A percentile compares a stretch with the other conserved stretches of the same genome.
These are phyloP conservation scores for Acanthochromis polyacanthus DNA, from an alignment of 2,113 vertebrate species.

Conservation along the genomic window DNA sequence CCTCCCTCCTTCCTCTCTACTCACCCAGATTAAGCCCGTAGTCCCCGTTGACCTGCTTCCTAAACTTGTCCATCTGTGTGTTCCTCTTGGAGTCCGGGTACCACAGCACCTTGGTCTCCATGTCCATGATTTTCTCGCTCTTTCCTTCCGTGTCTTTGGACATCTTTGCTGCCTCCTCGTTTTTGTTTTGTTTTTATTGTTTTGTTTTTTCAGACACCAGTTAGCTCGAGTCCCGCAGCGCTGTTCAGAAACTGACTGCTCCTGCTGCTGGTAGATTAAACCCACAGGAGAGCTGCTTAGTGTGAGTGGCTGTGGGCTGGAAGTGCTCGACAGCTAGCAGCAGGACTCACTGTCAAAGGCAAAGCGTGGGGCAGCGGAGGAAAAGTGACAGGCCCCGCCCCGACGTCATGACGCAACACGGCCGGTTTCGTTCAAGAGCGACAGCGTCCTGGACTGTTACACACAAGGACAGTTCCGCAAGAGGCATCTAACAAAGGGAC, in stretches of 20 bases:
- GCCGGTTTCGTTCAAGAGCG: slow-evolving; percentile 36
- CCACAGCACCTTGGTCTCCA: slow-evolving; percentile 94
- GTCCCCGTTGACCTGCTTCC: slow-evolving; percentile 85
- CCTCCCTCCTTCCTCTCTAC: slow-evolving; percentile 56
- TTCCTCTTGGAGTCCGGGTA: slow-evolving; percentile 94
- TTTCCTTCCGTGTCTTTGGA: slow-evolving; percentile 84
- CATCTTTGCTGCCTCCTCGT: slow-evolving; percentile 81
- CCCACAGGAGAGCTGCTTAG: not conserved
- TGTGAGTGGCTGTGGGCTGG: not conserved
- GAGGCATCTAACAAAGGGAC: too few relatives aligned
- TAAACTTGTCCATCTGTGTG: slow-evolving; percentile 93
- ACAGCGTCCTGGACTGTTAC: not conserved
- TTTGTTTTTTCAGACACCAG: not conserved
- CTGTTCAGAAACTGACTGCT: slow-evolving; percentile 5
- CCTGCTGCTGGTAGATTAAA: not conserved
- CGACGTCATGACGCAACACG: slow-evolving; percentile 12
- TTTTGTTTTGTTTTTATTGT: not conserved
- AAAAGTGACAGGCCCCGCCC: slow-evolving; percentile 49
- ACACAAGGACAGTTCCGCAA: not conserved
- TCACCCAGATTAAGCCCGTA: slow-evolving; percentile 92
- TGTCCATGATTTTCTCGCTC: slow-evolving; percentile 90
- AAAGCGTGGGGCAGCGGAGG: slow-evolving; percentile 19
- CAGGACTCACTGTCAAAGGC: slow-evolving; percentile 21
- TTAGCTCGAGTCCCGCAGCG: not conserved
- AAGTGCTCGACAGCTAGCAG: slow-evolving; percentile 2